These are phyloP conservation scores for Drosophila kepulauana DNA, from an alignment of 1,140 invertebrate genomes.

Conservation along the genomic window DNA sequence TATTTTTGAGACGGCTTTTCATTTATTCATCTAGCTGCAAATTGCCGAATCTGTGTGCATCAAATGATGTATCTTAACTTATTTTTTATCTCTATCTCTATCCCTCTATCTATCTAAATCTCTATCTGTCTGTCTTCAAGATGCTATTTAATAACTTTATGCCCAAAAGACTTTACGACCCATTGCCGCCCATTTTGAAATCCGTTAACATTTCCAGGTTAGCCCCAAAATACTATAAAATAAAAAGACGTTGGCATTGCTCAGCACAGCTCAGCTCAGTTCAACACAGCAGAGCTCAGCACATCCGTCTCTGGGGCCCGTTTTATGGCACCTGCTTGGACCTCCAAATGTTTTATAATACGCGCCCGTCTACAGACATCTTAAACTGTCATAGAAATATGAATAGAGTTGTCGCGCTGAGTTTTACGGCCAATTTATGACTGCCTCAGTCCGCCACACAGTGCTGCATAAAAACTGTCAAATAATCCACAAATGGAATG, in stretches of 20 bases:
- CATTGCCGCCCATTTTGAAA: constrained; percentile 34
- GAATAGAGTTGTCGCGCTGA: constrained; percentile 51
- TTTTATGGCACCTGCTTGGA: constrained; percentile 43
- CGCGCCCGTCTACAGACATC: background rate
- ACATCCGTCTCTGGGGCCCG: constrained; percentile 29
- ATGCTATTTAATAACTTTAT: constrained; percentile 55
- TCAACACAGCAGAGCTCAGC: background rate
- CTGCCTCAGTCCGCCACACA: constrained; percentile 6
- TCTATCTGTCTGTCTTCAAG: constrained; percentile 6
- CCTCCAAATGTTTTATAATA: constrained; percentile 31
- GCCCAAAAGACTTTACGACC: constrained; percentile 27
- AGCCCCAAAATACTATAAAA: background rate
- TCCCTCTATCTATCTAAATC: constrained; percentile 6
- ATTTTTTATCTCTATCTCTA: background rate
- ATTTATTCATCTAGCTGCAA: constrained; percentile 17
- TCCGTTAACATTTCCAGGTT: constrained; percentile 34
- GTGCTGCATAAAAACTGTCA: constrained; percentile 44
- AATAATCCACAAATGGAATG: constrained; percentile 31
- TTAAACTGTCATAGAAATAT: constrained; percentile 22
- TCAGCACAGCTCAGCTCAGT: no score
- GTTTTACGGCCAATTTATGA: constrained; percentile 35
- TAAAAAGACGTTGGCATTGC: no score
- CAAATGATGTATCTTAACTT: background rate
- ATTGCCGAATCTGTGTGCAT: background rate
- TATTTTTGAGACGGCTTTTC: constrained; percentile 55